Base-by-base conservation (phyloP, 2,113 vertebrate genomes). In the Channa maculata region DNA sequence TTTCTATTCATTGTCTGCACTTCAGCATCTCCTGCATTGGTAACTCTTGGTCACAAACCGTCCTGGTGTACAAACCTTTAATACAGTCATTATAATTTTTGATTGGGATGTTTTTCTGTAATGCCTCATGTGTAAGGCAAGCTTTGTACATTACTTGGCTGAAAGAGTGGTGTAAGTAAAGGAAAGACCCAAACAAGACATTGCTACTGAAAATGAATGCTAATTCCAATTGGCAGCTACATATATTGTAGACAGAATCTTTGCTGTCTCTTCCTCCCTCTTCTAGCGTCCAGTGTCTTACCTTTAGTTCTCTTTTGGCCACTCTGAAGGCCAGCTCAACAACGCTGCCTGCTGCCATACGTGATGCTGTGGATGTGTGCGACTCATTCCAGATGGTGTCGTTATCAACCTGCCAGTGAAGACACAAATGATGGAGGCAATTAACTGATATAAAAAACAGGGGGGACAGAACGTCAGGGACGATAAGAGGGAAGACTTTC, bases 381-480 rank as follows among this genome's bases (percentile, higher is more conserved):
- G 96, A 93, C 91, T 99, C 98, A 0, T 99, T 99, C 98, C 98
- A 99, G 90, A 97, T 96, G 85, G 98, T 99, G 85, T 99, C 97
- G 0, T 96, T 98, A 75, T 99, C 98, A 82, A 99, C 98, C 97
- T 99, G 94, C 43, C 50, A 9, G 74, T 2, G 1, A 46, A 72
- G 11, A 36, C 38, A 73, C 8, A 58, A 57, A 51, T 7, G 3
- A 62, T 7, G 24, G 1, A 24, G 24, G 24, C 24, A 24, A 24
- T 24, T 24, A 24, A 24, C 24, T 24, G 24, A 24, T 24, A 24
- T 24, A 24, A 24, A 24, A 24, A 24, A 24, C 24, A 24, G 24
- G 1, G 14, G 57, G 36, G 37, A 44, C 64, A 53, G 50, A 24
- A 24, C 1, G 1, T 24, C 24, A 24, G 24, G 24, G 24, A 24